Evolutionary conservation across 2,888 invertebrate species (phyloP).

Genomic region (Gerris lacustris): DNA sequence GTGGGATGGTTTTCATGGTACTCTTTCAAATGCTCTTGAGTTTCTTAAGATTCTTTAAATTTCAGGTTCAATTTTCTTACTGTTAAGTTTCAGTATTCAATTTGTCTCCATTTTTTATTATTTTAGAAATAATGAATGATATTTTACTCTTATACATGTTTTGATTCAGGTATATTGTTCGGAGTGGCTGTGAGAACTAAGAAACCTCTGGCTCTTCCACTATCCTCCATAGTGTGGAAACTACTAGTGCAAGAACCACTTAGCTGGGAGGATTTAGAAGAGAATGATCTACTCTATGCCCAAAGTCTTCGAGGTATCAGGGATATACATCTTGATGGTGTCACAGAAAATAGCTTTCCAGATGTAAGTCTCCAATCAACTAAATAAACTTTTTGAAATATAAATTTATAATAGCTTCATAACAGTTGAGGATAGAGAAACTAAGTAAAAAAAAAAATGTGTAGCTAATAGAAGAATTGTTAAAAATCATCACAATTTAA

Average conservation of each 20-base stretch:
- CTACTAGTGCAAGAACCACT: conserved; percentile 47
- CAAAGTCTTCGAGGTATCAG: conserved; percentile 48
- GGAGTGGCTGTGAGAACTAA: conserved; percentile 54
- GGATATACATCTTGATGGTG: conserved; percentile 47
- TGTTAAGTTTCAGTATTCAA: too few species aligned
- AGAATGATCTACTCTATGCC: conserved; percentile 46
- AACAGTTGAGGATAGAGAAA: too few species aligned
- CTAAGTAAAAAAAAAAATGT: too few species aligned
- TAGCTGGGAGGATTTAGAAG: conserved; percentile 48
- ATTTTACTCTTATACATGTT: background rate
- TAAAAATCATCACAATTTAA: too few species aligned
- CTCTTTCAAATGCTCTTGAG: too few species aligned
- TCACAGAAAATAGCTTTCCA: conserved; percentile 47
- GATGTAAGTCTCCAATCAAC: conserved; percentile 35
- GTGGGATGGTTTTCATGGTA: too few species aligned
- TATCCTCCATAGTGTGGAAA: conserved; percentile 52
- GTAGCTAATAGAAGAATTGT: too few species aligned
- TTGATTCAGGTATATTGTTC: conserved; percentile 43
- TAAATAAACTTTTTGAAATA: conserved; percentile 6
- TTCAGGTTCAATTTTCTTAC: too few species aligned
- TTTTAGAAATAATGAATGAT: too few species aligned
- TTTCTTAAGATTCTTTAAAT: too few species aligned
- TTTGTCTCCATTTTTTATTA: too few species aligned
- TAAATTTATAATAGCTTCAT: too few species aligned
- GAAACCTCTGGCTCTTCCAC: conserved; percentile 50